Conservation (phyloP, 2,797 vertebrate species). For the Chaunax sp. region DNA sequence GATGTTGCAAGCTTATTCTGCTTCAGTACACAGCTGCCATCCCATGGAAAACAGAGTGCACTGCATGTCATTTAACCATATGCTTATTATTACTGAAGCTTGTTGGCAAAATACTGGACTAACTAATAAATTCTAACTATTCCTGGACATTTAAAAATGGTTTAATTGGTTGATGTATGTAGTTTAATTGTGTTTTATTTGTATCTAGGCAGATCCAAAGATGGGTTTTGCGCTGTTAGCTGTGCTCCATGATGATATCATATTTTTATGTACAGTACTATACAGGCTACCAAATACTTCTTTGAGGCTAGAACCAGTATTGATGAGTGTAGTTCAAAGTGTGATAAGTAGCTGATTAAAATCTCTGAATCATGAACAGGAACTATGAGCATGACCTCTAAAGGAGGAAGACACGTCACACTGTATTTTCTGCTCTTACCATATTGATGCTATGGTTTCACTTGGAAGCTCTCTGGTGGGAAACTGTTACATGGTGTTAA, state of each 20-base stretch:
- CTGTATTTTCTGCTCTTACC: not conserved
- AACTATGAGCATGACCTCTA: not conserved
- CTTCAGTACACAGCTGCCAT: slow-evolving; percentile 75
- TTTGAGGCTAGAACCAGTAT: too few relatives aligned
- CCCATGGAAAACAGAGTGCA: slow-evolving; percentile 71
- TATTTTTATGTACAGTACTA: not conserved
- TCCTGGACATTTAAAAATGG: not conserved
- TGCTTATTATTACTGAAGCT: not conserved
- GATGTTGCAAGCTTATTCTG: slow-evolving; percentile 33
- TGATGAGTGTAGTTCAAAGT: too few relatives aligned
- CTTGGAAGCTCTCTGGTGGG: not conserved
- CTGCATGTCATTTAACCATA: slow-evolving; percentile 52
- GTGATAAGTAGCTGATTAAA: not conserved
- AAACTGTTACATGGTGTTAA: not conserved
- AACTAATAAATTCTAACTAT: not conserved
- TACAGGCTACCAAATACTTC: not conserved
- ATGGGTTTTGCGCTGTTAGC: too few relatives aligned
- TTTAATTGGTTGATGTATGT: not conserved
- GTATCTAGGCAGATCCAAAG: too few relatives aligned
- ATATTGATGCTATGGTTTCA: too few relatives aligned
- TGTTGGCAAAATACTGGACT: not conserved
- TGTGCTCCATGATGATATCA: not conserved
- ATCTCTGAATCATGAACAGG: not conserved
- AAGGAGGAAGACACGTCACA: too few relatives aligned
- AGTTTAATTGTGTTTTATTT: not conserved